These are phyloP conservation scores for Atta texana DNA, from an alignment of 1,140 invertebrate genomes.

Conservation along the genomic window DNA sequence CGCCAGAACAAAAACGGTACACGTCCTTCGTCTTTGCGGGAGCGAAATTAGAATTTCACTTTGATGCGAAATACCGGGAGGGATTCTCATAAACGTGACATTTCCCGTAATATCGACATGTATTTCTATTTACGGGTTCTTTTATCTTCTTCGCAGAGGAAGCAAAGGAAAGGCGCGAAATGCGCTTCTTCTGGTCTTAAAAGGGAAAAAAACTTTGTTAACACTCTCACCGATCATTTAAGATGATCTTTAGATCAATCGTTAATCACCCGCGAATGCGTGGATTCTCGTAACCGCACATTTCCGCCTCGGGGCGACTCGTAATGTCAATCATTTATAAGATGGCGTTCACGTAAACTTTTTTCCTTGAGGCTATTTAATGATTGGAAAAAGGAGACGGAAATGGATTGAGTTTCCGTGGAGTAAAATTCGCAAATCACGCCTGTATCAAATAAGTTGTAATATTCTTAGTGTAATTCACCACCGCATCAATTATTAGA, in stretches of 20 bases:
- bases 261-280: not conserved
- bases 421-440: constrained; percentile 41
- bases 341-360: constrained; percentile 43
- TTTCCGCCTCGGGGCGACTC: not conserved
- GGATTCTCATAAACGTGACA: constrained; percentile 38
- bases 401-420: constrained; percentile 42
- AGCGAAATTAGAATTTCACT: constrained; percentile 53
- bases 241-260: not conserved
- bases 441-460: constrained; percentile 32
- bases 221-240: not conserved
- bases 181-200: too few species aligned
- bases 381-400: not conserved
- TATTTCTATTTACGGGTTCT: not conserved
- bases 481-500: constrained; percentile 39
- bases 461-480: constrained; percentile 42
- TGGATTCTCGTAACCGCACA: not conserved
- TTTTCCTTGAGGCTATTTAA: constrained; percentile 36
- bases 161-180: too few species aligned
- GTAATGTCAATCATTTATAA: constrained; percentile 36
- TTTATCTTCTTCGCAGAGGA: not conserved
- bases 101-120: not conserved
- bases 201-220: not conserved
- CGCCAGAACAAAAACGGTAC: constrained; percentile 21
- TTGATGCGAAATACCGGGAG: constrained; percentile 3
- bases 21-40: not conserved